phyloP scores from a whole-genome alignment of 2,888 invertebrate genomes.

The Lithophane semibrunnea region DNA sequence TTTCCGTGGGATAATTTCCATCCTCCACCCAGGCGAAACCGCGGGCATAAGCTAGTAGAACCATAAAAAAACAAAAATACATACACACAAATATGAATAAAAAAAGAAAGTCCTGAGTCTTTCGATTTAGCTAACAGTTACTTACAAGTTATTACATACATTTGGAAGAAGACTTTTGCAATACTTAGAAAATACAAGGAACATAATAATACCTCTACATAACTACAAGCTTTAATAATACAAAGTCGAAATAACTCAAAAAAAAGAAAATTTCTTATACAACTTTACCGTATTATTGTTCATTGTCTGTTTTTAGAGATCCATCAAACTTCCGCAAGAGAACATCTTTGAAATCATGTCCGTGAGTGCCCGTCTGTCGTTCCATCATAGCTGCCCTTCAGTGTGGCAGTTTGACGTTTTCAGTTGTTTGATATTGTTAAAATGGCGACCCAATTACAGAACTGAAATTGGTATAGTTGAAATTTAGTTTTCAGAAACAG shows the following conservation, averaged over 20 bases:
- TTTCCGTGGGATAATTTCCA: too few relatives aligned
- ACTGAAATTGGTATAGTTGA: constrained; percentile 16
- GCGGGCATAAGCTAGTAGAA: not conserved
- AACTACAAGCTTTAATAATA: constrained; percentile 28
- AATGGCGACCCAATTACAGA: constrained; percentile 25
- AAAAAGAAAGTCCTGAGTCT: too few relatives aligned
- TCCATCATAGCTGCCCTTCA: constrained; percentile 12
- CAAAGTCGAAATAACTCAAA: constrained; percentile 41
- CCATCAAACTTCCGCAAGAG: constrained; percentile 15
- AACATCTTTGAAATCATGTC: constrained; percentile 10
- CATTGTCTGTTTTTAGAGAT: constrained; percentile 56
- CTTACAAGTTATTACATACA: not conserved
- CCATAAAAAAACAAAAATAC: too few relatives aligned
- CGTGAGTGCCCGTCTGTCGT: not conserved
- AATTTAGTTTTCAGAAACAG: constrained; percentile 10
- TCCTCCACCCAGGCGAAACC: too few relatives aligned
- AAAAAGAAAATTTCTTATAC: constrained; percentile 43
- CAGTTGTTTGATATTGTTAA: constrained; percentile 11
- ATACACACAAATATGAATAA: too few relatives aligned
- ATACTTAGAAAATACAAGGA: not conserved
- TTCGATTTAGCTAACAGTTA: not conserved
- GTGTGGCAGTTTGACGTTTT: constrained; percentile 29
- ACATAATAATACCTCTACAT: constrained; percentile 14
- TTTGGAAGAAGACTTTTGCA: not conserved
- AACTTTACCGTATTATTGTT: constrained; percentile 55